Conservation (phyloP, 2,113 vertebrate species). For the Talpa occidentalis region DNA sequence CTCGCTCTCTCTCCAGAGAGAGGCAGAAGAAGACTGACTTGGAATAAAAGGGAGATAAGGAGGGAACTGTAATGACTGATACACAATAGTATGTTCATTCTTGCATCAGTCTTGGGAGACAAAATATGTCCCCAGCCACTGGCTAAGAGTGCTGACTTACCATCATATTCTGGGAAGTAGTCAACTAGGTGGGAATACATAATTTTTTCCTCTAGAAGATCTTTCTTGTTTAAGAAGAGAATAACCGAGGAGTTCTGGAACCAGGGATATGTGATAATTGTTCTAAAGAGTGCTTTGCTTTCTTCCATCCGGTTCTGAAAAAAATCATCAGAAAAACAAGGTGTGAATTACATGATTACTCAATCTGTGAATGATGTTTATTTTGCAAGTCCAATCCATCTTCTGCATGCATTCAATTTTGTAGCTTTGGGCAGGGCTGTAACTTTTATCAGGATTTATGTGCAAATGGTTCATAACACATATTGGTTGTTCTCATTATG, state of each 20-base stretch:
- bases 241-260: slow-evolving; percentile 97
- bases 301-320: slow-evolving; percentile 96
- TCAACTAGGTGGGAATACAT: slow-evolving; percentile 97
- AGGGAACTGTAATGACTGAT: neutral
- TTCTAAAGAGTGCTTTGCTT: slow-evolving; percentile 97
- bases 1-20: neutral
- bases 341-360: slow-evolving; percentile 39
- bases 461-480: slow-evolving; percentile 10
- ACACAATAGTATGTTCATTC: neutral
- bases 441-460: slow-evolving; percentile 36
- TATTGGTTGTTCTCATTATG: slow-evolving; percentile 23
- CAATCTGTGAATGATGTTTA: neutral
- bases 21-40: neutral
- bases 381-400: neutral
- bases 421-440: neutral
- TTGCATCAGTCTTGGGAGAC: neutral
- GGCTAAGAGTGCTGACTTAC: slow-evolving; percentile 85
- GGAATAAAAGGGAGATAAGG: neutral
- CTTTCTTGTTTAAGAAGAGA: slow-evolving; percentile 98
- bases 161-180: slow-evolving; percentile 97
- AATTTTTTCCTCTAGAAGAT: slow-evolving; percentile 97
- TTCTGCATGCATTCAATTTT: neutral
- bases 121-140: neutral
- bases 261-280: slow-evolving; percentile 96
- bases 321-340: slow-evolving; percentile 63